Evolutionary conservation across 2,888 invertebrate species (phyloP).

Genomic region (Dryadula phaetusa): DNA sequence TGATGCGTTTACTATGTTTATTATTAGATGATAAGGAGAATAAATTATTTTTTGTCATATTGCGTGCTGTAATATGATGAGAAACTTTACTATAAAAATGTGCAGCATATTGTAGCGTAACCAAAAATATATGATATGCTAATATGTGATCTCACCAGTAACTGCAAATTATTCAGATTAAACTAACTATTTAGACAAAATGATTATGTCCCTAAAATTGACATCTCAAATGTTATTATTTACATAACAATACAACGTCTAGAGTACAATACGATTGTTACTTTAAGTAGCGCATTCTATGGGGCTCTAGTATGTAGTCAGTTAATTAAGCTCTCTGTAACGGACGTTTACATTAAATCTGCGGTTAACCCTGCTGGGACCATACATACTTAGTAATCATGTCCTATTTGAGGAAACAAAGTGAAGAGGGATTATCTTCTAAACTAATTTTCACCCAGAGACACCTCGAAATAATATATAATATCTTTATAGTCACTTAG

Average conservation of each 20-base stretch:
- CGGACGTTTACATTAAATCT: conserved; percentile 38
- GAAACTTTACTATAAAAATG: too few relatives aligned
- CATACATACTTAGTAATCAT: conserved; percentile 21
- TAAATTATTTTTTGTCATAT: too few relatives aligned
- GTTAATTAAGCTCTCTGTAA: conserved; percentile 24
- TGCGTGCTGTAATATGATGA: too few relatives aligned
- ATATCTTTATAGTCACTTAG: background rate
- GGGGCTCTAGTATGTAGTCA: conserved; percentile 3
- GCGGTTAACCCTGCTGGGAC: conserved; percentile 25
- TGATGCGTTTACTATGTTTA: too few relatives aligned
- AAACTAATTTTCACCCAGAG: conserved; percentile 7
- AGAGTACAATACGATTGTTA: background rate
- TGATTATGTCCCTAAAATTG: background rate
- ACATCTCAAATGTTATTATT: background rate
- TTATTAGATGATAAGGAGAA: too few relatives aligned
- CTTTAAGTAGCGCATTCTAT: conserved; percentile 10
- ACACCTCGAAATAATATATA: background rate
- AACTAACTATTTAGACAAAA: background rate
- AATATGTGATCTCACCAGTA: too few relatives aligned
- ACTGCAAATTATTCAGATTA: background rate
- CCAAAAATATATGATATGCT: too few relatives aligned
- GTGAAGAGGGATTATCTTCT: conserved; percentile 18
- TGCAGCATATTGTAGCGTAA: too few relatives aligned
- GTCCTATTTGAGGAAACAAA: conserved; percentile 29
- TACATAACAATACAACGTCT: conserved; percentile 1